A percentile compares a stretch with the other conserved stretches of the same genome.
Conservation (phyloP, 1,140 invertebrate species). For the Pissodes strobi region DNA sequence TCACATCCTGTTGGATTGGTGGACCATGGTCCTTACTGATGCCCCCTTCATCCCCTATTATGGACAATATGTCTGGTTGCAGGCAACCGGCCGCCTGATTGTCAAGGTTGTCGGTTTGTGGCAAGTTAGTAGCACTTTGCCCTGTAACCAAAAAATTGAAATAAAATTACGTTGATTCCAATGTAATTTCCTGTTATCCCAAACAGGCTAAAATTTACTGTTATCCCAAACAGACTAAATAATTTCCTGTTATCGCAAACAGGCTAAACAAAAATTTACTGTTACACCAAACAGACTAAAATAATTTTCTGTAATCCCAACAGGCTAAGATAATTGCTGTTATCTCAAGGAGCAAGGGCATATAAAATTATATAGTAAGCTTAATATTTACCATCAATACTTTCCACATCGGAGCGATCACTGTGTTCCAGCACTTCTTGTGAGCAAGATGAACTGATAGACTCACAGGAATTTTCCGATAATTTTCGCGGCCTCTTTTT, state of each 20-base stretch:
- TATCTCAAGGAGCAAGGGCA: not conserved
- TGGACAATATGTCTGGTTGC: slow-evolving; percentile 1
- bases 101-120: not conserved
- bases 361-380: not conserved
- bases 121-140: not conserved
- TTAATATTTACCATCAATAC: no score
- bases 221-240: slow-evolving; percentile 1
- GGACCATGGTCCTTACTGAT: not conserved
- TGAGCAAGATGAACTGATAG: no score
- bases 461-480: no score
- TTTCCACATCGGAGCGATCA: no score
- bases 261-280: no score
- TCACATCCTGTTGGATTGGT: slow-evolving; percentile 8
- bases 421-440: no score
- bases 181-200: not conserved
- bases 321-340: no score
- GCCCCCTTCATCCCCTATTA: not conserved
- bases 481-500: no score
- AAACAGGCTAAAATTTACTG: not conserved
- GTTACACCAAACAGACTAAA: not conserved
- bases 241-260: not conserved
- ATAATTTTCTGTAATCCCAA: no score
- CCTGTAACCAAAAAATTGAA: not conserved
- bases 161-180: not conserved
- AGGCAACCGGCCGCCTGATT: not conserved